Evolutionary conservation across 1,140 invertebrate species (phyloP).

Genomic region (Lepidurus arcticus): DNA sequence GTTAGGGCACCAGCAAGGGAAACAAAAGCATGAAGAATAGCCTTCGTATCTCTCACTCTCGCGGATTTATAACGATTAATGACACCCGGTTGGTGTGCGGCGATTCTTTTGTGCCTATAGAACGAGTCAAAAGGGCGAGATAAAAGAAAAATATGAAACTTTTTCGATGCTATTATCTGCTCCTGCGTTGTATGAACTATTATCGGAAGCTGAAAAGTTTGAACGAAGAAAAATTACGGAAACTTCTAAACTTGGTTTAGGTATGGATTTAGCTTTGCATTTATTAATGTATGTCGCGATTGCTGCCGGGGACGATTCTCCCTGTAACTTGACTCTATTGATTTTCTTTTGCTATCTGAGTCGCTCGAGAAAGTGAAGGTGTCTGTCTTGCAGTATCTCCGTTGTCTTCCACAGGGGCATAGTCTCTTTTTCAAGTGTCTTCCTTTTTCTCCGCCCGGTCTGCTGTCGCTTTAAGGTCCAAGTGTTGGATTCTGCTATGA

Average conservation of each 20-base stretch:
- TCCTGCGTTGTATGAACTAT: background rate
- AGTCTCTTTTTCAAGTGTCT: background rate
- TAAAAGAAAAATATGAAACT: background rate
- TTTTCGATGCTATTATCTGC: background rate
- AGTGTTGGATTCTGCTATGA: background rate
- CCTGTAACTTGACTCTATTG: background rate
- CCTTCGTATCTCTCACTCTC: background rate
- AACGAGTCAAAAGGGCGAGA: background rate
- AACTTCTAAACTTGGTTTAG: background rate
- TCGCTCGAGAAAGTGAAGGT: conserved; percentile 5
- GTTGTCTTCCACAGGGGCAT: background rate
- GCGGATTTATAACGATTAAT: background rate
- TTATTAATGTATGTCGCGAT: background rate
- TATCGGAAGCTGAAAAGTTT: background rate
- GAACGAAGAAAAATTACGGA: background rate
- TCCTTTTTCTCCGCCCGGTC: background rate
- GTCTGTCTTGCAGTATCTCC: background rate
- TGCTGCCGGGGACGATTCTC: background rate
- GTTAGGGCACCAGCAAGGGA: background rate
- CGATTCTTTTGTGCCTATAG: background rate
- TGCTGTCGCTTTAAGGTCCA: background rate
- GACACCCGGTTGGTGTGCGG: background rate
- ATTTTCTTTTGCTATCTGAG: background rate
- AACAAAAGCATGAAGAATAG: background rate
- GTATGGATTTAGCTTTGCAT: background rate